phyloP scores from a whole-genome alignment of 2,888 invertebrate species.

The Rhogogaster chlorosoma region DNA sequence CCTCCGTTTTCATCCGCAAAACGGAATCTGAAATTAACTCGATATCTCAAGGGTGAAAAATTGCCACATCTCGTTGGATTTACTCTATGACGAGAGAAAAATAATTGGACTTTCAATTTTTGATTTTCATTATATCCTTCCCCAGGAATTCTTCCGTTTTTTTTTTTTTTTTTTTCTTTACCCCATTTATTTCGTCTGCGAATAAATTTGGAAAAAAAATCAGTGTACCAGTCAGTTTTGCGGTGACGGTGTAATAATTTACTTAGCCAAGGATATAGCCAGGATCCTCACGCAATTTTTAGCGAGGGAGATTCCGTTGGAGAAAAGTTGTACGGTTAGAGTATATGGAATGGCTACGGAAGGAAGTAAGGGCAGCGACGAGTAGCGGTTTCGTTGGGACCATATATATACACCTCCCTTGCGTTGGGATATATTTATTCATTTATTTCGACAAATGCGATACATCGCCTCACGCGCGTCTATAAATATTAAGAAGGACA shows the following conservation, averaged over 20 bases:
- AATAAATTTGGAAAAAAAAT: neutral
- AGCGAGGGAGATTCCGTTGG: neutral
- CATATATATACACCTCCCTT: too few species aligned
- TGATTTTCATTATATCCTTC: neutral
- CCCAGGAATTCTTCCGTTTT: neutral
- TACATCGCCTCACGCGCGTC: conserved; percentile 58
- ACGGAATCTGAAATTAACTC: too few species aligned
- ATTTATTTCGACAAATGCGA: conserved; percentile 56
- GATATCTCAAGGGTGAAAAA: too few species aligned
- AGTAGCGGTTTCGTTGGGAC: conserved; percentile 2
- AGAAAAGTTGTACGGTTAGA: conserved; percentile 11
- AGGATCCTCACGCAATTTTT: neutral
- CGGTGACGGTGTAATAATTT: conserved; percentile 19
- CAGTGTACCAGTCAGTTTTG: neutral
- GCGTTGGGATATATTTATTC: conserved; percentile 54
- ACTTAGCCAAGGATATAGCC: neutral
- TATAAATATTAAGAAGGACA: conserved; percentile 70
- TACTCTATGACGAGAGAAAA: too few species aligned
- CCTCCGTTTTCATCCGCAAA: too few species aligned
- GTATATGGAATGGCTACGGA: neutral
- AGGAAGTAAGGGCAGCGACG: neutral
- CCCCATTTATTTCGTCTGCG: neutral
- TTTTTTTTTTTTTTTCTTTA: neutral
- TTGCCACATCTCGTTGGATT: too few species aligned
- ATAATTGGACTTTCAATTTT: too few species aligned